Conservation (phyloP, 2,888 invertebrate species). For the Ferdinandea cuprea region DNA sequence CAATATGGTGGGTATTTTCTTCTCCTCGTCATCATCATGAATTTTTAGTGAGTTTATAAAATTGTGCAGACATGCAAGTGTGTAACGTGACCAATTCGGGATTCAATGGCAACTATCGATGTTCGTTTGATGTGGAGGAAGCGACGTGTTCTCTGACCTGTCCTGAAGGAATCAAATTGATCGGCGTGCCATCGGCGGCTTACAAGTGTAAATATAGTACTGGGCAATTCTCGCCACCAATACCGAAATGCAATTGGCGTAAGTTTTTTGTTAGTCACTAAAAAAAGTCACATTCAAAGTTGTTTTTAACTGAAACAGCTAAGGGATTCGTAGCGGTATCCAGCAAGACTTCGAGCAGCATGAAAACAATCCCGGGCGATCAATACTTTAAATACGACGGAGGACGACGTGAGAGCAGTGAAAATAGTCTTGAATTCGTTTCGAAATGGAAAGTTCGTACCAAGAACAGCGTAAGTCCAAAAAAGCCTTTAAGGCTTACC, state of each 20-base stretch:
- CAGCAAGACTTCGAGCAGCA: conserved; percentile 5
- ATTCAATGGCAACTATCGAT: conserved; percentile 91
- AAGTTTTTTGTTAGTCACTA: no score
- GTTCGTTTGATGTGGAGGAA: conserved; percentile 86
- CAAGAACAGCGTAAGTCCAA: conserved; percentile 56
- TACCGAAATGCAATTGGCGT: conserved; percentile 90
- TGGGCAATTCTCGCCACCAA: conserved; percentile 88
- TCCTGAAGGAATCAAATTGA: conserved; percentile 86
- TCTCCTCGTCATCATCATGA: no score
- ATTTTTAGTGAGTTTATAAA: conserved; percentile 81
- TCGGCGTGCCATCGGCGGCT: conserved; percentile 85
- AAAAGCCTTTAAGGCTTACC: background rate
- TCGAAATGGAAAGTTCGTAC: conserved; percentile 50
- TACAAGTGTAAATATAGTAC: conserved; percentile 88
- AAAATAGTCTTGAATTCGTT: conserved; percentile 48
- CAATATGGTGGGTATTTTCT: conserved; percentile 78
- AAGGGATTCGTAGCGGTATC: conserved; percentile 38
- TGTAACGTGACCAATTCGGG: conserved; percentile 84
- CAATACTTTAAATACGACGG: conserved; percentile 41
- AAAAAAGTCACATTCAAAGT: no score
- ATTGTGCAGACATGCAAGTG: conserved; percentile 84
- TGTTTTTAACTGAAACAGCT: conserved; percentile 11
- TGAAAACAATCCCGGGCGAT: conserved; percentile 23
- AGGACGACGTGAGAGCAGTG: background rate
- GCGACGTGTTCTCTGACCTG: conserved; percentile 88